Evolutionary conservation across 2,888 invertebrate genomes (phyloP).

Genomic region (Gastracanthus pulcherrimus): DNA sequence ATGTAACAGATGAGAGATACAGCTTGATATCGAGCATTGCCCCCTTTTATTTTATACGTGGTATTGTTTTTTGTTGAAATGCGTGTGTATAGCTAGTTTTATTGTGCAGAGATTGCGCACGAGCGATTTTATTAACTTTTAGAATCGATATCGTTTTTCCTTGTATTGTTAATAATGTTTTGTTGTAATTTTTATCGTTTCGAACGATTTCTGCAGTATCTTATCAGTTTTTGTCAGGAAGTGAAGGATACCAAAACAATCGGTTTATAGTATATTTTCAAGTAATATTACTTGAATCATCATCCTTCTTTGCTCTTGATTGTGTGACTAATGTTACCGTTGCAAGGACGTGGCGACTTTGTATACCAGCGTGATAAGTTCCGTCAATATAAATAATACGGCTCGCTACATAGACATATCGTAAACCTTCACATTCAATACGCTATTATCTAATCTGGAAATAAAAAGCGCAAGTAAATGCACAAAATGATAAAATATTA

Average conservation of each 20-base stretch:
- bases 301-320: background rate
- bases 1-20: background rate
- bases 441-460: background rate
- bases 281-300: constrained; percentile 2
- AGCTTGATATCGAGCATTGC: constrained; percentile 19
- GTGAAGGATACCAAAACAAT: background rate
- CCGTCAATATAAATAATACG: background rate
- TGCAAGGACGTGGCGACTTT: background rate
- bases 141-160: background rate
- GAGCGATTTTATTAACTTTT: too few relatives aligned
- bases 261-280: background rate
- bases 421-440: background rate
- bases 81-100: too few relatives aligned
- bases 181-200: background rate
- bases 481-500: background rate
- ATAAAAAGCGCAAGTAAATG: background rate
- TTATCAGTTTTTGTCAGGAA: background rate
- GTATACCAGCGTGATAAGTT: background rate
- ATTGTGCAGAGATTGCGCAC: too few relatives aligned
- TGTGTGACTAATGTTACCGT: background rate
- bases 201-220: background rate
- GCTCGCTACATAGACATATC: too few relatives aligned
- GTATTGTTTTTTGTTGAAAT: too few relatives aligned
- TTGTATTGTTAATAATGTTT: background rate
- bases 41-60: constrained; percentile 1